Evolutionary conservation across 2,888 invertebrate genomes (phyloP), one percentile per base, ranked within the genome.

Genomic region (Auanema sp.): DNA sequence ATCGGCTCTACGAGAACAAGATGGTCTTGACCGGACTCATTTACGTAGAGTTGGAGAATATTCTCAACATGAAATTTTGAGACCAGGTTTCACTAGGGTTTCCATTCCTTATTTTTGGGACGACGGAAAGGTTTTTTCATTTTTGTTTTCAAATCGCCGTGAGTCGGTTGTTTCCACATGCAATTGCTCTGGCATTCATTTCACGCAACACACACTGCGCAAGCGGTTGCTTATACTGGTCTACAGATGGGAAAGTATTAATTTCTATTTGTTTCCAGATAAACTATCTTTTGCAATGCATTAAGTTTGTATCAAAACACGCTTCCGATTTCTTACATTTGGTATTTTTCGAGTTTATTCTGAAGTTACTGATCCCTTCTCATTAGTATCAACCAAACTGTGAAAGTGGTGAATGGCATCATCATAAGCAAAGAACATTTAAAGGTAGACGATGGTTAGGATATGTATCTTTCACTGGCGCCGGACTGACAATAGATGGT

Each of bases 391-490:
- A 90, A 11, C 89, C 92, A n/a, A 91, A 92, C 83, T 89, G 91
- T 5, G 90, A 92, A 83, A 92, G 92, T 0, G 93, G 91, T 0
- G 92, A 92, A 84, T 93, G 93, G 92, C 89, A 90, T 67, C 92
- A 93, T 82, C 90, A 90, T 79, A 89, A 90, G 0, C 91, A 91
- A 83, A 71, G 87, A 84, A 85, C 90, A 5, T 89, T 91, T 71
- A 90, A 90, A 81, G 92, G 92, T 78, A 88, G 91, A 54, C 91
- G 91, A 84, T 92, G 92, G 88, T 86, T 93, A 61, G 89, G 90
- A 65, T 89, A 90, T 10, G 88, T 93, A 54, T 87, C 90, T 61
- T 91, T 91, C 83, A 87, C 87, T 24, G 89, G 90, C 72, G 92
- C 91, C 1, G 89, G 89, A 81, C 90, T 93, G 88, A 88, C 88